phyloP scores from a whole-genome alignment of 2,113 vertebrate species.

The Heterocephalus glaber region DNA sequence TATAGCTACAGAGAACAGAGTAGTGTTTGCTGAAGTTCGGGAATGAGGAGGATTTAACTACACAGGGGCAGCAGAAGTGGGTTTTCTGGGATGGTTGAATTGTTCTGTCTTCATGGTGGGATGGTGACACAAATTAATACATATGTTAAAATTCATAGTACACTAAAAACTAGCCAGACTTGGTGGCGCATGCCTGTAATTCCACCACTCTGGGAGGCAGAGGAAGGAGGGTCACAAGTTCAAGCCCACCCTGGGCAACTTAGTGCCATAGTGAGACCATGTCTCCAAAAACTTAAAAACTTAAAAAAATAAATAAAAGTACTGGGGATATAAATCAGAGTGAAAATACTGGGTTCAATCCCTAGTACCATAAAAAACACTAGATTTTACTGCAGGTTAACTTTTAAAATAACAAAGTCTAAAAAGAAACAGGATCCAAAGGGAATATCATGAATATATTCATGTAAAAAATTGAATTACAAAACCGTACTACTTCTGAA shows the following conservation, averaged over 20 bases:
- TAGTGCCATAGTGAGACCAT: not conserved
- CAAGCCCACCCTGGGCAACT: not conserved
- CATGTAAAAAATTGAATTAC: not conserved
- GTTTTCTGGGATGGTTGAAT: not conserved
- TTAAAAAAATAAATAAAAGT: not conserved
- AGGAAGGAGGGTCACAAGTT: not conserved
- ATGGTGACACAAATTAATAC: not conserved
- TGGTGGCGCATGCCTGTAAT: not conserved
- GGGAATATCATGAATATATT: not conserved
- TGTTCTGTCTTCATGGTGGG: not conserved
- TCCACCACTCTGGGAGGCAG: not conserved
- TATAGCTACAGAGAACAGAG: not conserved
- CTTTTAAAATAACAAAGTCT: slow-evolving; percentile 47
- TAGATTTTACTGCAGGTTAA: not conserved
- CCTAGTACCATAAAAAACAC: not conserved
- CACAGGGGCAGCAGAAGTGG: not conserved
- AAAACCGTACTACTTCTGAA: not conserved
- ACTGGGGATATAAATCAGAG: not conserved
- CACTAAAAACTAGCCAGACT: not conserved
- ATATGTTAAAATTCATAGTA: slow-evolving; percentile 1
- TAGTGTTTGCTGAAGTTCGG: not conserved
- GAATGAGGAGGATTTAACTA: not conserved
- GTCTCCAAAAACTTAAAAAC: not conserved
- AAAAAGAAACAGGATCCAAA: not conserved
- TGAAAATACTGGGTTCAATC: not conserved